Evolutionary conservation across 2,888 invertebrate genomes (phyloP).

Genomic region (Dasypogon diadema): DNA sequence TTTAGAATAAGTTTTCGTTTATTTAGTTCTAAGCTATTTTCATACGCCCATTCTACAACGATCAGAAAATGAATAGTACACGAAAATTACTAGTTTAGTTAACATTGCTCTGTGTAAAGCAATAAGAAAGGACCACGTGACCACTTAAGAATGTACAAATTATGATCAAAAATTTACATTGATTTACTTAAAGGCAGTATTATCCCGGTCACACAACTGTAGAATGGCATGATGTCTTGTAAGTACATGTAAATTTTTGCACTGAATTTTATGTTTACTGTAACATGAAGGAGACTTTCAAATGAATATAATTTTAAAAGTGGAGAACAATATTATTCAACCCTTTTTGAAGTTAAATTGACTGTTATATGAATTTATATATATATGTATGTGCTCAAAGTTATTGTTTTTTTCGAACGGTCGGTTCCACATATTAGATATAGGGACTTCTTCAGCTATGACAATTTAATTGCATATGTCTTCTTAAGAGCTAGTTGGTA

Average conservation of each 20-base stretch:
- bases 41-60: background rate
- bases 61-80: background rate
- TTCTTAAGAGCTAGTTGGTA: constrained; percentile 9
- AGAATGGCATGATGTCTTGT: background rate
- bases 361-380: constrained; percentile 22
- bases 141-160: background rate
- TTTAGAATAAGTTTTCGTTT: constrained; percentile 10
- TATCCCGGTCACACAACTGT: no score
- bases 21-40: background rate
- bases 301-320: no score
- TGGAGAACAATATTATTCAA: background rate
- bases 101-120: background rate
- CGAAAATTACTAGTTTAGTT: no score
- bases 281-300: background rate
- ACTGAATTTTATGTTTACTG: background rate
- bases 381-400: constrained; percentile 33
- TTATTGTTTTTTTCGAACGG: constrained; percentile 29
- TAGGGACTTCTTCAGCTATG: constrained; percentile 17
- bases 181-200: no score
- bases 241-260: background rate
- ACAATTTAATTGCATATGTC: constrained; percentile 46
- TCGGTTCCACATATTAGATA: constrained; percentile 1
- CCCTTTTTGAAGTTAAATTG: background rate
- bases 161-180: background rate
- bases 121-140: background rate